phyloP scores from a whole-genome alignment of 2,113 vertebrate species.

The Pyxicephalus adspersus region DNA sequence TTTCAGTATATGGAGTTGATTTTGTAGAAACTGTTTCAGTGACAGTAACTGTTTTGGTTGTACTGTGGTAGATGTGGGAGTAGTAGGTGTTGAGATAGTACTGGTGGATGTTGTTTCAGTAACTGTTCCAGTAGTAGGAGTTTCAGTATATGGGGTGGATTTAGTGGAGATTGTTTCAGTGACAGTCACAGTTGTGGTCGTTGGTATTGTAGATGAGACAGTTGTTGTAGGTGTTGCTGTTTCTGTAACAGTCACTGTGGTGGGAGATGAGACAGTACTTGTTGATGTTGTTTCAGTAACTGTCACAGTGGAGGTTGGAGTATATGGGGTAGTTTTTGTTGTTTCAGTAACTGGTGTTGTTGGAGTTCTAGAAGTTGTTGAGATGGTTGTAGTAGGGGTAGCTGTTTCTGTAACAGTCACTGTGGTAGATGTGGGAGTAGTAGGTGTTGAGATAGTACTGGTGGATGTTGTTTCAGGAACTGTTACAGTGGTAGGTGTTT shows the following conservation, averaged over 20 bases:
- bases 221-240: not conserved
- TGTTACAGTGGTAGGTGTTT: not conserved
- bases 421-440: not conserved
- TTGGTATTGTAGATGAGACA: not conserved
- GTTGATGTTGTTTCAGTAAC: not conserved
- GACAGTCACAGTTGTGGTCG: not conserved
- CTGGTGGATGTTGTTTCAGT: not conserved
- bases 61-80: not conserved
- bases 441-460: not conserved
- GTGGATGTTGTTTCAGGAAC: not conserved
- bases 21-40: not conserved
- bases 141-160: not conserved
- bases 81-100: not conserved
- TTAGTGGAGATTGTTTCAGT: not conserved
- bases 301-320: not conserved
- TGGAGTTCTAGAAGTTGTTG: not conserved
- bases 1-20: not conserved
- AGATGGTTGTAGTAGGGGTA: not conserved
- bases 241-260: not conserved
- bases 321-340: not conserved
- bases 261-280: not conserved
- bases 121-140: not conserved
- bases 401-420: not conserved
- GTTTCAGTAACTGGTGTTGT: not conserved
- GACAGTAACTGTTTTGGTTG: not conserved